Evolutionary conservation across 2,888 invertebrate species (phyloP).

Genomic region (Cosmia trapezina): DNA sequence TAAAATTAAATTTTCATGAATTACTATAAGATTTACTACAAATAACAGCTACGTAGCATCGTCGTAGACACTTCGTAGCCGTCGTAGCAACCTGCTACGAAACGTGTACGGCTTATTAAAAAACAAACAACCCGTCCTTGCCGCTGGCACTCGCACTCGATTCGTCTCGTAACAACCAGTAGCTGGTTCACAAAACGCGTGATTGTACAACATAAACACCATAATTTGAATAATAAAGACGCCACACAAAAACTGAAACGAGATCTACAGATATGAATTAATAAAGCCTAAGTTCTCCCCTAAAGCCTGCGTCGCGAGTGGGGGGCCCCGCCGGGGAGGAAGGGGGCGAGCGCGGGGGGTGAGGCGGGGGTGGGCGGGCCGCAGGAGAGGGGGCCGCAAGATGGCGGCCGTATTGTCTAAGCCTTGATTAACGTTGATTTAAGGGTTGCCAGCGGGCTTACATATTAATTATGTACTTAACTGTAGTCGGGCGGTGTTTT

Average conservation of each 20-base stretch:
- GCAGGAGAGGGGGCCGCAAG: constrained; percentile 75
- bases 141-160: constrained; percentile 20
- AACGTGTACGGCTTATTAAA: constrained; percentile 55
- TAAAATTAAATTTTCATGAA: neutral
- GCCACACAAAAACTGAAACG: constrained; percentile 70
- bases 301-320: constrained; percentile 74
- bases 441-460: constrained; percentile 82
- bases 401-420: constrained; percentile 89
- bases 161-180: neutral
- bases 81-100: constrained; percentile 70
- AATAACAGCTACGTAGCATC: neutral
- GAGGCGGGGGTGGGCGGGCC: constrained; percentile 51
- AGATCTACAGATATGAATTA: constrained; percentile 78
- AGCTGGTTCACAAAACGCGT: constrained; percentile 31
- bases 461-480: constrained; percentile 89
- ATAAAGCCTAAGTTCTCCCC: constrained; percentile 80
- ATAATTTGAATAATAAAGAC: constrained; percentile 74
- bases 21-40: neutral
- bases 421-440: constrained; percentile 87
- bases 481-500: constrained; percentile 70
- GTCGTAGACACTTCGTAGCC: constrained; percentile 65
- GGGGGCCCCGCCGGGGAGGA: constrained; percentile 62
- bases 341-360: constrained; percentile 54
- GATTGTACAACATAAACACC: constrained; percentile 66
- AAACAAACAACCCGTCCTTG: constrained; percentile 27